Base-by-base conservation (phyloP, 2,113 vertebrate species). In the Scophthalmus maximus region DNA sequence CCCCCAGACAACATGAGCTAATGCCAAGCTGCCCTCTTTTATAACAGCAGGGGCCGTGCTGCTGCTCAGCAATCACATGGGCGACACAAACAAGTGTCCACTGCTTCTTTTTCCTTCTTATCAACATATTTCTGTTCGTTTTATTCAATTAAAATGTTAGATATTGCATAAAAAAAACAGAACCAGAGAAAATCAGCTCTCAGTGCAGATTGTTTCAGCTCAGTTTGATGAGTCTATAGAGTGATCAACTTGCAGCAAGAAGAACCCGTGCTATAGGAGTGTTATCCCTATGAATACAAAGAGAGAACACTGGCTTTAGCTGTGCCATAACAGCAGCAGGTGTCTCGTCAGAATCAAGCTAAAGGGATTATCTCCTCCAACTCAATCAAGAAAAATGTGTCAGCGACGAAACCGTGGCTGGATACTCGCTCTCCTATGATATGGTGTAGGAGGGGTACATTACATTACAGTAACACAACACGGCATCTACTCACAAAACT, bases 361-460 rank as follows among this genome's bases (percentile, higher is more conserved):
- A 71, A 82, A 61, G 47, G 44, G 79, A 87, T 87, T 78, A 87
- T 64, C 73, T 80, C 51, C 68, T 80, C 51, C 70, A 74, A 69
- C 50, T 69, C 14, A 12, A 66, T 76, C 76, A 76, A 71, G 72
- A 71, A 74, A n/a, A 83, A 63, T 18, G 30, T 82, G 76, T 80
- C 68, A 65, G 42, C 58, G 4, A n/a, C 18, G n/a, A 46, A 46
- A 8, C 42, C 42, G n/a, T n/a, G n/a, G n/a, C n/a, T n/a, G n/a
- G n/a, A n/a, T n/a, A n/a, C n/a, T n/a, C n/a, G n/a, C n/a, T n/a
- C n/a, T n/a, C n/a, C n/a, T n/a, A n/a, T n/a, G n/a, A n/a, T n/a
- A n/a, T n/a, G n/a, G n/a, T n/a, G n/a, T n/a, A n/a, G n/a, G n/a
- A n/a, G n/a, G n/a, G n/a, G n/a, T n/a, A n/a, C n/a, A n/a, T n/a